phyloP scores from a whole-genome alignment of 2,888 invertebrate species.

The Eristalis tenax region DNA sequence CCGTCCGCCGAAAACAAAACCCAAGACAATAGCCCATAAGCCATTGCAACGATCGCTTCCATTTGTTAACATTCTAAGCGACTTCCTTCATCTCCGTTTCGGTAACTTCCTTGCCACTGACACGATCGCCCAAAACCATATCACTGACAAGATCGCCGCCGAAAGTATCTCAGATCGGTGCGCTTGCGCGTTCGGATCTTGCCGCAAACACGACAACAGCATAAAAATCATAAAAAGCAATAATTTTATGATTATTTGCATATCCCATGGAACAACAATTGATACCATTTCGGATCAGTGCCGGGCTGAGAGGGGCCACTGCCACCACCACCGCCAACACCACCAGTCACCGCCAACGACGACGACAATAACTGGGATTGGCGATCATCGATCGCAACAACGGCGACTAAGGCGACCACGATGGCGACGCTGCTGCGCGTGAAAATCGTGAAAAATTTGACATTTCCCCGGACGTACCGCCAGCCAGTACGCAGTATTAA shows the following conservation, averaged over 20 bases:
- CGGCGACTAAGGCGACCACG: background rate
- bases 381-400: background rate
- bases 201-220: conserved; percentile 43
- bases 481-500: conserved; percentile 60
- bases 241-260: conserved; percentile 67
- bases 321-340: background rate
- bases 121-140: conserved; percentile 19
- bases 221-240: conserved; percentile 58
- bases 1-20: conserved; percentile 1
- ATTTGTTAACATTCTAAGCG: conserved; percentile 53
- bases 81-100: conserved; percentile 46
- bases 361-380: background rate
- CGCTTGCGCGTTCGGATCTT: conserved; percentile 24
- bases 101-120: background rate
- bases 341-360: conserved; percentile 27
- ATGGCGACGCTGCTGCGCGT: conserved; percentile 19
- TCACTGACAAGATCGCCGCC: conserved; percentile 59
- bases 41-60: conserved; percentile 20
- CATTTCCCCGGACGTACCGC: conserved; percentile 47
- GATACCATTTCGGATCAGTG: conserved; percentile 48
- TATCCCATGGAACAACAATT: conserved; percentile 58
- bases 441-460: conserved; percentile 62
- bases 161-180: conserved; percentile 57
- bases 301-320: conserved; percentile 3
- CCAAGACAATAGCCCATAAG: conserved; percentile 43